A percentile compares a stretch with the other conserved stretches of the same genome.
Evolutionary conservation across 2,888 invertebrate genomes (phyloP).

Genomic region (Prosapia bicincta): DNA sequence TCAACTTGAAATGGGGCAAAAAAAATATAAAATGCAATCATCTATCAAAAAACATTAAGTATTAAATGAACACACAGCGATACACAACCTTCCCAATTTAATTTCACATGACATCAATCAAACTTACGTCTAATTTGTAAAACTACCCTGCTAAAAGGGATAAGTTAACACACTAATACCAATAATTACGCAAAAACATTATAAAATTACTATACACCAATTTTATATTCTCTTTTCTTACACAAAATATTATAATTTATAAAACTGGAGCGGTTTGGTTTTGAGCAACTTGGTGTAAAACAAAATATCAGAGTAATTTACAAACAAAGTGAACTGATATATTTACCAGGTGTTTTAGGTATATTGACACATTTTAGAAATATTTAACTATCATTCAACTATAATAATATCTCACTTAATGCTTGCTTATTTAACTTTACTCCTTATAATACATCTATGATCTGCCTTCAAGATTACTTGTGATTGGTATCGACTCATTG

Average conservation of each 20-base stretch:
- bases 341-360: too few species aligned
- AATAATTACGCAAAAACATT: not conserved
- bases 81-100: not conserved
- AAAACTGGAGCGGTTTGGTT: not conserved
- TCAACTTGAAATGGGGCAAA: not conserved
- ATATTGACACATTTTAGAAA: too few species aligned
- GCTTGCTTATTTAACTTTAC: too few species aligned
- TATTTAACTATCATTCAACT: too few species aligned
- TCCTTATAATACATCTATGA: too few species aligned
- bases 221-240: not conserved
- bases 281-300: not conserved
- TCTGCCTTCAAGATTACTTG: too few species aligned
- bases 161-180: not conserved
- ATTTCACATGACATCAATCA: not conserved
- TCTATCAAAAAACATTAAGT: not conserved
- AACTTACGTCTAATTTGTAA: not conserved
- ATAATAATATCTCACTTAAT: too few species aligned
- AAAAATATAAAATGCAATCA: not conserved
- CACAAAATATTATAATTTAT: not conserved
- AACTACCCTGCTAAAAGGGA: not conserved
- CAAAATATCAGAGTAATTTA: too few species aligned
- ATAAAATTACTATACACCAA: not conserved
- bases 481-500: too few species aligned
- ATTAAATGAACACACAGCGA: not conserved
- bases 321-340: too few species aligned